Percentiles rank a stretch among this genome's conserved stretches.
phyloP scores from a whole-genome alignment of 2,113 vertebrate species.

The Erpornis zantholeuca region DNA sequence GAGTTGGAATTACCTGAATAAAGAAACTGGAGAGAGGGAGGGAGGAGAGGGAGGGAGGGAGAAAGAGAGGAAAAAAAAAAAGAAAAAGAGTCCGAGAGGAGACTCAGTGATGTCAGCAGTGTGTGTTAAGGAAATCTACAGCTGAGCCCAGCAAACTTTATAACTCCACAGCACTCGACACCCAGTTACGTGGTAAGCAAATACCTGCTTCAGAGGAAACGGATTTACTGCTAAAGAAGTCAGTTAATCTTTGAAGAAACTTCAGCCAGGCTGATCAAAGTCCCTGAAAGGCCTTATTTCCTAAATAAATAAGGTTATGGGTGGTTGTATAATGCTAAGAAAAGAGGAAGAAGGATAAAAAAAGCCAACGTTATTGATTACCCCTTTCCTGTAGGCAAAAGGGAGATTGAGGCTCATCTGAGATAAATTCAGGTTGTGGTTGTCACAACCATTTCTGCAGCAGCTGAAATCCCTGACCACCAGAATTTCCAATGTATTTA shows the following conservation, averaged over 20 bases:
- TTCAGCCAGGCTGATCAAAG: constrained; percentile 64
- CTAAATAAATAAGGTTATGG: constrained; percentile 57
- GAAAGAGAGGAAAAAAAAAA: neutral
- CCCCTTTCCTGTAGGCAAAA: neutral
- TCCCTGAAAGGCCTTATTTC: constrained; percentile 57
- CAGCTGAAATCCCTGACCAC: neutral
- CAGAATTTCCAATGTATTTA: neutral
- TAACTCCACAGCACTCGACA: constrained; percentile 37
- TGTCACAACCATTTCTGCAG: neutral
- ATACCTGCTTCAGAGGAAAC: constrained; percentile 70
- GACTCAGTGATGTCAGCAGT: constrained; percentile 72
- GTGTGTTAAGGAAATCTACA: constrained; percentile 75
- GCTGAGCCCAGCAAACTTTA: constrained; percentile 62
- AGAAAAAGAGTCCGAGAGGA: constrained; percentile 64
- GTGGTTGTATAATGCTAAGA: constrained; percentile 1
- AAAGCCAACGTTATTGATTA: neutral
- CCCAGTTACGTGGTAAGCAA: constrained; percentile 17
- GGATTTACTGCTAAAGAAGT: constrained; percentile 40
- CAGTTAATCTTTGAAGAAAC: constrained; percentile 72
- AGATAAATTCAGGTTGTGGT: neutral
- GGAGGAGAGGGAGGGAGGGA: neutral
- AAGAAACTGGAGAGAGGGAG: constrained; percentile 44
- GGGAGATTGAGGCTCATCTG: neutral
- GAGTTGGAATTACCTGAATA: constrained; percentile 79
- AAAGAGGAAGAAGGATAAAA: constrained; percentile 9